Evolutionary conservation across 2,797 vertebrate genomes (phyloP).

Genomic region (Myotis vivesi): DNA sequence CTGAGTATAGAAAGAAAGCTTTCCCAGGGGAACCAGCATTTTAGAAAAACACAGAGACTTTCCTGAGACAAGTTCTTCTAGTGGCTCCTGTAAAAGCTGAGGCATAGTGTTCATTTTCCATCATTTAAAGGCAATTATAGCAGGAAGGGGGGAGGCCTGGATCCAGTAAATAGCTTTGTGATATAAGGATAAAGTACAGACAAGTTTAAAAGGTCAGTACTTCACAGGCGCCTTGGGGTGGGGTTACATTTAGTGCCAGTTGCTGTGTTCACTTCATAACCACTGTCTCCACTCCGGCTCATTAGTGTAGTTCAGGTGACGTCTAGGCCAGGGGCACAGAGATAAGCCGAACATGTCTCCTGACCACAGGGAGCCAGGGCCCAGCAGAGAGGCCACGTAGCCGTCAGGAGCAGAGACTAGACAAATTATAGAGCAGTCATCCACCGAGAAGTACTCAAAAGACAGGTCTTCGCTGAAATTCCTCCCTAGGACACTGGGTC

Average conservation of each 20-base stretch:
- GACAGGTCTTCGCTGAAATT: neutral
- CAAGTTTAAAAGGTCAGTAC: neutral
- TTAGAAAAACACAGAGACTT: neutral
- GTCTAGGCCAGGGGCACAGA: neutral
- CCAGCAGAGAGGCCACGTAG: neutral
- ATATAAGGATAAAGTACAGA: neutral
- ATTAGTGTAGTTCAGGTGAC: neutral
- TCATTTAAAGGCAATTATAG: neutral
- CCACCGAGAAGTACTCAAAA: neutral
- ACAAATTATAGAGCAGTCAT: neutral
- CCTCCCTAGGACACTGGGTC: neutral
- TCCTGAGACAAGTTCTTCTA: neutral
- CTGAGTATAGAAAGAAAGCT: neutral
- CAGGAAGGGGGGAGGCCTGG: neutral
- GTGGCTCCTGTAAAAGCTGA: neutral
- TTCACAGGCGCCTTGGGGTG: neutral
- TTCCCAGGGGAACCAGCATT: neutral
- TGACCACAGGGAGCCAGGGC: fast-evolving
- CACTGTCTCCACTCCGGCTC: neutral
- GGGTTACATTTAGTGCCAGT: neutral
- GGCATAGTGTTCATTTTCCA: neutral
- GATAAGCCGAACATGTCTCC: neutral
- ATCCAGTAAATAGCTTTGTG: neutral
- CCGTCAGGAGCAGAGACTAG: neutral
- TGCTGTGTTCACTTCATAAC: neutral